Percentiles rank a stretch among this genome's conserved stretches.
phyloP scores from a whole-genome alignment of 2,888 invertebrate genomes.

The Oxyteleia sp. region DNA sequence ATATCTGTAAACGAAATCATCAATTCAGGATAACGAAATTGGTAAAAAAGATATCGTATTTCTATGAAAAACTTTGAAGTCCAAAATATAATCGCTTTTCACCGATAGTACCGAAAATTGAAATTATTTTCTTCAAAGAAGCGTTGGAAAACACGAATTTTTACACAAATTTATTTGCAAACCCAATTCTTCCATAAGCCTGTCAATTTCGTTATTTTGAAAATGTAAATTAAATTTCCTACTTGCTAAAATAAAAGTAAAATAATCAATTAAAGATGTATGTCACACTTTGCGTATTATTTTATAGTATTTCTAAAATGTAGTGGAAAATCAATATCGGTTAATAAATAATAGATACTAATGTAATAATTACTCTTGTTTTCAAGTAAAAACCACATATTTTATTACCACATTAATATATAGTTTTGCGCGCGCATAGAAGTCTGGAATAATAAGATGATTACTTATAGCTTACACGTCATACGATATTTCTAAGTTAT shows the following conservation, averaged over 20 bases:
- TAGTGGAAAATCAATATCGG: too few species aligned
- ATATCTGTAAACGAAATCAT: slow-evolving; percentile 8
- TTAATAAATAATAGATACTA: too few species aligned
- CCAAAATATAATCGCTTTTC: slow-evolving; percentile 18
- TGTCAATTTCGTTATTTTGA: neutral
- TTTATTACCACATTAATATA: too few species aligned
- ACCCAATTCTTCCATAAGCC: neutral
- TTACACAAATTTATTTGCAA: neutral
- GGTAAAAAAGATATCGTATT: slow-evolving; percentile 6
- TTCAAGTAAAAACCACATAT: too few species aligned
- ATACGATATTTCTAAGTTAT: slow-evolving; percentile 16
- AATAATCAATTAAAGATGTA: too few species aligned
- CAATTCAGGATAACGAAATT: neutral
- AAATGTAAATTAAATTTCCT: too few species aligned
- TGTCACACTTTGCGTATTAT: too few species aligned
- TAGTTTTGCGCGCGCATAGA: too few species aligned
- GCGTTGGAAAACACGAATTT: neutral
- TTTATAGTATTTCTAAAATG: too few species aligned
- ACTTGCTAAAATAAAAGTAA: too few species aligned
- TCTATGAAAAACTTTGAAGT: slow-evolving; percentile 21
- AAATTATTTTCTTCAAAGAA: slow-evolving; percentile 9
- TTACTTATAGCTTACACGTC: slow-evolving; percentile 20
- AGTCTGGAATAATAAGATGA: slow-evolving; percentile 1
- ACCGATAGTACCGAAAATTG: slow-evolving; percentile 12
- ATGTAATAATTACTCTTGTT: too few species aligned